phyloP scores from a whole-genome alignment of 2,797 vertebrate species.

The Acrocephalus scirpaceus region DNA sequence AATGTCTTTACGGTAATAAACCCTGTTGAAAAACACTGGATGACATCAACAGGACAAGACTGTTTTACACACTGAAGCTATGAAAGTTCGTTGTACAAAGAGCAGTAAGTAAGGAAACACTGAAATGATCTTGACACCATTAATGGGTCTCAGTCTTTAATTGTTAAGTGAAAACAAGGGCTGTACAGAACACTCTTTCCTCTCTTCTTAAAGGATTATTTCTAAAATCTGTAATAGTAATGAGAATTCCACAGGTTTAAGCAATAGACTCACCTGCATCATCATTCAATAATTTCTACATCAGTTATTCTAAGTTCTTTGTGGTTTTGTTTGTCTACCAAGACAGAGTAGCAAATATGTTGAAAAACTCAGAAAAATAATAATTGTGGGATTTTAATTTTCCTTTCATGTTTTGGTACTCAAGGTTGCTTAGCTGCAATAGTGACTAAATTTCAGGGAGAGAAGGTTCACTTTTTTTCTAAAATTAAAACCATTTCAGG shows the following conservation, averaged over 20 bases:
- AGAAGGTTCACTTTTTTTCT: neutral
- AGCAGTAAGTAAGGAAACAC: neutral
- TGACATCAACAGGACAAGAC: neutral
- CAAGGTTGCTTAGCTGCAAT: neutral
- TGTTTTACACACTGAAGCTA: neutral
- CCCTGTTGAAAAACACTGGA: neutral
- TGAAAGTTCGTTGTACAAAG: neutral
- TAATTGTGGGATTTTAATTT: neutral
- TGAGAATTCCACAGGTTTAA: neutral
- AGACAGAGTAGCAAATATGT: neutral
- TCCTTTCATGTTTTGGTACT: neutral
- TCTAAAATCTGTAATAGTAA: neutral
- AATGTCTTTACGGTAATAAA: neutral
- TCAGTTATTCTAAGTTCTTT: neutral
- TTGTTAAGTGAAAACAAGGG: neutral
- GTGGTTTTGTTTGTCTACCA: neutral
- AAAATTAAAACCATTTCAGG: neutral
- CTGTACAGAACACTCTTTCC: neutral
- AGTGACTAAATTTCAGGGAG: neutral
- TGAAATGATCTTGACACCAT: neutral
- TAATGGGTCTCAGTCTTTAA: neutral
- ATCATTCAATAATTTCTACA: neutral
- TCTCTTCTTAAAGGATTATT: neutral
- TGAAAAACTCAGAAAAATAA: neutral
- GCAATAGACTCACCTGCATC: neutral